Base-by-base conservation (phyloP, 1,140 invertebrate genomes). In the Sitodiplosis mosellana region DNA sequence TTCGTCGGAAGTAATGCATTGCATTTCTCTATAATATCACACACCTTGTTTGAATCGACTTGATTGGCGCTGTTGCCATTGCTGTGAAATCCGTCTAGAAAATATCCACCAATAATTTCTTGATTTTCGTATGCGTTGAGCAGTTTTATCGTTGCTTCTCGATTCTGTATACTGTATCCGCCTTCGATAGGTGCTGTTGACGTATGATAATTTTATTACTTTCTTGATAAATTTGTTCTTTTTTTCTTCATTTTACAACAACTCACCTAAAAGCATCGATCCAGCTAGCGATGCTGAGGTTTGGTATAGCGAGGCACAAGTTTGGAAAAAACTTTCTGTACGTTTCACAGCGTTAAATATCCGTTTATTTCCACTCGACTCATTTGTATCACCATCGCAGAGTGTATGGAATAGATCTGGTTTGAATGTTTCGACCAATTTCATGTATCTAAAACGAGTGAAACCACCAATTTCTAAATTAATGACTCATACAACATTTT, bases 381-480 rank as follows among this genome's bases (percentile, higher is more conserved):
- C 54, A 56, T 81, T 74, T 21, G 81, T 88, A 54, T 87, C 82
- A n/a, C 81, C 76, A 72, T 91, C 85, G 60, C 76, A 78, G 48
- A 91, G 65, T 17, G 78, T 75, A 57, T 83, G 73, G 66, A 81
- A 87, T 54, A 83, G 74, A 64, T 87, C 80, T 43, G 86, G 85
- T 64, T 77, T 75, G 58, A 81, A 79, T 51, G 70, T 61, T 66
- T 87, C 78, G 37, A 87, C 74, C 37, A 82, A 58, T 55, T 83
- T 70, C 75, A 88, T 81, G 62, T 84, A 87, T 49, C 68, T 71
- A 64, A n/a, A n/a, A n/a, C n/a, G n/a, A n/a, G n/a, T 59, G 58
- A 58, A 54, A 51, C 48, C 56, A 50, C 45, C 52, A 52, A 72
- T 91, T 85, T 59, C 76, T 77, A 48, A 91, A 65, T 18, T 78